Base-by-base conservation (phyloP, 2,888 invertebrate species). In the Campoplex capitator region DNA sequence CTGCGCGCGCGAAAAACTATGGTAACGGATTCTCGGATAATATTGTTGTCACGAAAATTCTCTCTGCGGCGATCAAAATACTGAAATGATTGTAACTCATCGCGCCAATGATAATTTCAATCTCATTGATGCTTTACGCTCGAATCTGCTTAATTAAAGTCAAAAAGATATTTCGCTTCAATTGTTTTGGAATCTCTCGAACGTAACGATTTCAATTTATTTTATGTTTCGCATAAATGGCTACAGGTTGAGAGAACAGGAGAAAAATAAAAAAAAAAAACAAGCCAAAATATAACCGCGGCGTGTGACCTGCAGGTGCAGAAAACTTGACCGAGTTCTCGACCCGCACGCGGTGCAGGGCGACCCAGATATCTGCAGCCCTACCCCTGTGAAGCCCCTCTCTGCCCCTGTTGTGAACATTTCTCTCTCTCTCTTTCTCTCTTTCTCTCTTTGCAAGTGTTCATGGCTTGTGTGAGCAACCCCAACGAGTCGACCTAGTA, bases 261-360 rank as follows among this genome's bases (percentile, higher is more conserved):
- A 42, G 23, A 6, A 75, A 87, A 80, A 23, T 0, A 23, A 23
- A 23, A 78, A 76, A 0, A 68, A 51, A 11, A 71, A 68, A 73
- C 45, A 62, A 62, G 68, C 73, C 85, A 77, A 82, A 84, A 86
- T 77, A 38, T 76, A 84, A 83, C 71, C 88, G 89, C 87, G 88
- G 89, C 88, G 88, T 89, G 89, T 89, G 90, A 92, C 92, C 92
- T 92, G 93, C 93, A 93, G 93, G 93, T 93, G 93, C 93, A 92
- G 93, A 93, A 93, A 93, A 93, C 93, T 93, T 94, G 94, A 94
- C 94, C 94, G 93, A 94, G 92, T 93, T 94, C 91, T 86, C 91
- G 92, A 91, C 90, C 89, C 91, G 91, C 91, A 91, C 92, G 91
- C 92, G 91, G 92, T 91, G 92, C 93, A 93, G 92, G 93, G 90